Evolutionary conservation across 2,888 invertebrate genomes (phyloP), one percentile per base, ranked within the genome.

Genomic region (Tenthredo scrophulariae): DNA sequence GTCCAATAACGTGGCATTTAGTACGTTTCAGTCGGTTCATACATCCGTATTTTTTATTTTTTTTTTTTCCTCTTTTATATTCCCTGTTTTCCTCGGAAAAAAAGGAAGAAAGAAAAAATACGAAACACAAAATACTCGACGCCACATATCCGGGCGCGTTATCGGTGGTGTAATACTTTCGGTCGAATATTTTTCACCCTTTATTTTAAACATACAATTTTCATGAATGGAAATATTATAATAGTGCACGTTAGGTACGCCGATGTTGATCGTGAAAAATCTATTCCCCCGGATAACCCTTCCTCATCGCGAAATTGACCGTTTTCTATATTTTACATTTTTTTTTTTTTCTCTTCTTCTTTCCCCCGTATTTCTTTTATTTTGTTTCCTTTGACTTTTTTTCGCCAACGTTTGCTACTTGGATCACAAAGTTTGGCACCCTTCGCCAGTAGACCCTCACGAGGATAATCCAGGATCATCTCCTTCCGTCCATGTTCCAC

Each of bases 401-500:
- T 74, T 74, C 33, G 54, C 22, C 29, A 50, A 54, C 37, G 80
- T 22, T 65, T 80, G 77, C 65, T 82, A 85, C 84, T 86, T 79
- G 85, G 85, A 87, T 85, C 87, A 86, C 87, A 90, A 90, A 89
- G 88, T 89, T 89, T 86, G 86, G 86, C 85, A 87, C 87, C 84
- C 86, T 82, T 82, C 75, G 82, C 72, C 70, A 84, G 85, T 86
- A 87, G 87, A 87, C 87, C 85, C 87, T 87, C 77, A n/a, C 22
- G 54, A 85, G 86, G 88, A 88, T 90, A 89, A 90, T 90, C 89
- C 88, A 15, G 86, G 89, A 89, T 90, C 86, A 90, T 90, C 90
- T 86, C 83, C 65, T 84, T 54, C 80, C 86, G 77, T 85, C 84
- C 85, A 46, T 85, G 85, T 82, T 79, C 46, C 40, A 54, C 54